Conservation (phyloP, 1,140 invertebrate genomes). For the Cepaea nemoralis region DNA sequence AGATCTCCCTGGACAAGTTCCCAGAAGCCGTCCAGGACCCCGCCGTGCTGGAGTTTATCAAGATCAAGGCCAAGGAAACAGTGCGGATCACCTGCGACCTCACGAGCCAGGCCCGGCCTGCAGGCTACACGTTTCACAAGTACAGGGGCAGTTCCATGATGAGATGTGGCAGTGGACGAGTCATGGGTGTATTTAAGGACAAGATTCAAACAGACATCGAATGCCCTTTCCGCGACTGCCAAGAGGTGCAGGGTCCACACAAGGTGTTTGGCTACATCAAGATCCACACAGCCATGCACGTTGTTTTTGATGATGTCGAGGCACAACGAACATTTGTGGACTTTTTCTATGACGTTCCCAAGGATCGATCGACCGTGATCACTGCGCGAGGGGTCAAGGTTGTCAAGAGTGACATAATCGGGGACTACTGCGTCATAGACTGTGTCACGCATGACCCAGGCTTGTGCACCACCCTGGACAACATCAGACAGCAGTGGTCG, state of each 20-base stretch:
- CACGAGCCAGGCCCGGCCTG: constrained; percentile 13
- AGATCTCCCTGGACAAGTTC: not conserved
- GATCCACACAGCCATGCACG: constrained; percentile 22
- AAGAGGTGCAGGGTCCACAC: not conserved
- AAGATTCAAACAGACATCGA: constrained; percentile 8
- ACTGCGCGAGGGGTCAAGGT: not conserved
- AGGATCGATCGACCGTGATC: not conserved
- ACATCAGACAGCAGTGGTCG: not conserved
- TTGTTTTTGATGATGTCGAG: constrained; percentile 24
- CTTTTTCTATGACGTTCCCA: constrained; percentile 2
- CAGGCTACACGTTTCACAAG: constrained; percentile 1
- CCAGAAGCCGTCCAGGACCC: not conserved
- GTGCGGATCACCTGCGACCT: not conserved
- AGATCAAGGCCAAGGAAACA: constrained; percentile 5
- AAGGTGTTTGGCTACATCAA: not conserved
- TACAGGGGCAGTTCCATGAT: not conserved
- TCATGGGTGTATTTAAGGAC: constrained; percentile 9
- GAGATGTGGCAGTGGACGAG: constrained; percentile 7
- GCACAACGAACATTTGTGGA: constrained; percentile 7
- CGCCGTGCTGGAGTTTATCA: not conserved
- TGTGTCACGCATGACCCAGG: not conserved
- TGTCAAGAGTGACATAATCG: not conserved
- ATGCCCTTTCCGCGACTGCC: constrained; percentile 18
- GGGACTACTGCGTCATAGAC: constrained; percentile 13
- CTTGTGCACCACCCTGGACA: not conserved